Conservation (phyloP, 2,113 vertebrate genomes). For the Poicephalus gulielmi region DNA sequence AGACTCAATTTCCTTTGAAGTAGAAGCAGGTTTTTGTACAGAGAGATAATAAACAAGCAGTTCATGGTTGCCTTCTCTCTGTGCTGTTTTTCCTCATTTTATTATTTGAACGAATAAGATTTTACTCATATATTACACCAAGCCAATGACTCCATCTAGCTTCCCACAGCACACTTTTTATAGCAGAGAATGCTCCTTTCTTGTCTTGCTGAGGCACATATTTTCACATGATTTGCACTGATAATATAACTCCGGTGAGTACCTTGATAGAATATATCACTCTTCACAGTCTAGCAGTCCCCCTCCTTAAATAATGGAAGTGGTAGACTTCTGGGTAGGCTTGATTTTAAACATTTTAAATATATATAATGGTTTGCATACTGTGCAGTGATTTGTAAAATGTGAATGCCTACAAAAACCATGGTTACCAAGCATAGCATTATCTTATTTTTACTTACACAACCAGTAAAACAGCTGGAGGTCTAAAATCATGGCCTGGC, state of each 20-base stretch:
- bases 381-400: conserved; percentile 82
- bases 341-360: conserved; percentile 75
- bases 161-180: conserved; percentile 12
- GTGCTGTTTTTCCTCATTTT: neutral
- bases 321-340: conserved; percentile 56
- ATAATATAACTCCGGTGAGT: conserved; percentile 1
- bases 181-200: conserved; percentile 9
- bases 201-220: neutral
- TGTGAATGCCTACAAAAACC: conserved; percentile 76
- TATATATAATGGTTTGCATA: conserved; percentile 76
- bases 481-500: conserved; percentile 75
- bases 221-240: conserved; percentile 55
- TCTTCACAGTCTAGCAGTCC: conserved; percentile 65
- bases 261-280: conserved; percentile 39
- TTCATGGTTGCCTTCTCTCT: conserved; percentile 30
- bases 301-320: conserved; percentile 69
- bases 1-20: conserved; percentile 35
- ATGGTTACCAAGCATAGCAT: conserved; percentile 79
- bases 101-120: conserved; percentile 46
- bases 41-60: neutral
- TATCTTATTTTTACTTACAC: conserved; percentile 85
- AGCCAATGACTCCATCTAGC: conserved; percentile 44
- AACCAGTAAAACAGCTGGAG: conserved; percentile 84
- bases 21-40: neutral
- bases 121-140: conserved; percentile 52